These are phyloP conservation scores for Megalops cyprinoides DNA, from an alignment of 2,797 vertebrate species.

Conservation along the genomic window DNA sequence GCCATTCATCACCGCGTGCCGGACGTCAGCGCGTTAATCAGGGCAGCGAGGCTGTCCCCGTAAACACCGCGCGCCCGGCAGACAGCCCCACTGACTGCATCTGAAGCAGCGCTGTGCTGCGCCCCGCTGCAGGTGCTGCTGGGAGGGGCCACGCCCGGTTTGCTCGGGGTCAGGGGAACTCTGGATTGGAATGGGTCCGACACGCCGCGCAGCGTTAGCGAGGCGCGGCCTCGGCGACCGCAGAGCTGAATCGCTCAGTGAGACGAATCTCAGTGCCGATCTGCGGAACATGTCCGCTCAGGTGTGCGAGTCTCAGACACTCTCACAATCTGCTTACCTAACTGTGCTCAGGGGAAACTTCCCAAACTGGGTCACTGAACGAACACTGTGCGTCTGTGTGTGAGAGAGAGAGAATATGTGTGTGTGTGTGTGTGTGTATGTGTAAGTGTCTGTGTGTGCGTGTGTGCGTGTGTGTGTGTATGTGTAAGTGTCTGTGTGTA, in stretches of 20 bases:
- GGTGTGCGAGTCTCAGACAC: not conserved
- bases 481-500: not conserved
- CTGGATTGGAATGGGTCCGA: not conserved
- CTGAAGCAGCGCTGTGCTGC: too few relatives aligned
- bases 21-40: constrained; percentile 59
- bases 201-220: not conserved
- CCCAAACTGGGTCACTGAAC: constrained; percentile 34
- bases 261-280: not conserved
- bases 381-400: not conserved
- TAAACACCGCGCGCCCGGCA: too few relatives aligned
- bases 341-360: constrained; percentile 17
- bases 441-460: not conserved
- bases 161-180: not conserved
- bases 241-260: not conserved
- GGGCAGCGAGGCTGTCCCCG: constrained; percentile 15
- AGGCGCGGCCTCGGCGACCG: not conserved
- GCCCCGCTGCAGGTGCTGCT: too few relatives aligned
- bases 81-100: too few relatives aligned
- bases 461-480: not conserved
- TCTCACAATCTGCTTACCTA: constrained; percentile 20
- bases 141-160: not conserved
- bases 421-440: not conserved
- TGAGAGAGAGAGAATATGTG: not conserved
- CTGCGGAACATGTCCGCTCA: not conserved
- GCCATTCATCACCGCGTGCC: constrained; percentile 58